These are phyloP conservation scores for Ornithoptera priamus DNA, from an alignment of 2,888 invertebrate genomes.

Conservation along the genomic window DNA sequence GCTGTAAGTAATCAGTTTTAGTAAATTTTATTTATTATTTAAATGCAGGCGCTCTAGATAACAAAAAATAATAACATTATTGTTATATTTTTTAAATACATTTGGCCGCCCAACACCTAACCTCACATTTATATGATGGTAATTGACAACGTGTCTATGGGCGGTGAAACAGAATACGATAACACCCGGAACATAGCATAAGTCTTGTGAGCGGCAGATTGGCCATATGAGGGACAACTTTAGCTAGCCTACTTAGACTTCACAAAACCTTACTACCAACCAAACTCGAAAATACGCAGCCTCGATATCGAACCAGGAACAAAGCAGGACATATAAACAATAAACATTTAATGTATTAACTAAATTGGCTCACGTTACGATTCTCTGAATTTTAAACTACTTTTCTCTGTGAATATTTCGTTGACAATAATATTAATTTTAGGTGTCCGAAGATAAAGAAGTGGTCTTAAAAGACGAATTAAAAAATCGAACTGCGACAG, in stretches of 20 bases:
- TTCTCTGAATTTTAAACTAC: neutral
- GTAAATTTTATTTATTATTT: neutral
- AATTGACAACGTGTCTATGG: neutral
- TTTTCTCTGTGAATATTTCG: neutral
- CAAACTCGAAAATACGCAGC: too few species aligned
- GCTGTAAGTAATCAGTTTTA: conserved; percentile 50
- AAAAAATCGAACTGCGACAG: conserved; percentile 77
- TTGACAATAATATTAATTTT: conserved; percentile 39
- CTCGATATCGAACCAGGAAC: too few species aligned
- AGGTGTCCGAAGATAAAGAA: conserved; percentile 60
- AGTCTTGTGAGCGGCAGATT: neutral
- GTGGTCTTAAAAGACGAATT: conserved; percentile 79
- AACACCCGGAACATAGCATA: neutral
- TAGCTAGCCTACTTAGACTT: too few species aligned
- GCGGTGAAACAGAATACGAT: neutral
- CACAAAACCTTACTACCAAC: too few species aligned
- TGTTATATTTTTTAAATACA: neutral
- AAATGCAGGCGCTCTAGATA: neutral
- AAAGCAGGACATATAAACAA: too few species aligned
- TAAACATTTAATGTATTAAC: too few species aligned
- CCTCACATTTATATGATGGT: neutral
- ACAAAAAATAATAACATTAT: neutral
- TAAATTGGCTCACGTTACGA: too few species aligned
- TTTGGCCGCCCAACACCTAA: neutral
- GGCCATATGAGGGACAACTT: neutral